Evolutionary conservation across 2,888 invertebrate genomes (phyloP).

Genomic region (Dascillus cervinus): DNA sequence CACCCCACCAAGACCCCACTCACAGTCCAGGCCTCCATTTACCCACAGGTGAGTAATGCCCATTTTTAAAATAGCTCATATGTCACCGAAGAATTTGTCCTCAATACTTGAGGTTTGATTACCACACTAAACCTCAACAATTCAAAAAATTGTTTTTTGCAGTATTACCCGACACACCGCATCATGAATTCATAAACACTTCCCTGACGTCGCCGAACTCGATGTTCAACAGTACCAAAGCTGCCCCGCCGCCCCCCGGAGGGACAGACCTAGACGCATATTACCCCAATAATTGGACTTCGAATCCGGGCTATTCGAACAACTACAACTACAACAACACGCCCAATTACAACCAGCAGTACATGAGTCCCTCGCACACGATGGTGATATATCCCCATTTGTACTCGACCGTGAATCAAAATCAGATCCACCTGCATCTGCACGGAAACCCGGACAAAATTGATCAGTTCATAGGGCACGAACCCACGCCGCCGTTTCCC

Average conservation of each 20-base stretch:
- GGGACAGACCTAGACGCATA: constrained; percentile 45
- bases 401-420: constrained; percentile 79
- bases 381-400: constrained; percentile 73
- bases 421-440: constrained; percentile 75
- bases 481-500: constrained; percentile 27
- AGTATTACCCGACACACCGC: constrained; percentile 36
- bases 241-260: constrained; percentile 24
- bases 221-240: constrained; percentile 32
- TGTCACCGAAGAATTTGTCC: not conserved
- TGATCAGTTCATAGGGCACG: constrained; percentile 56
- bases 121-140: not conserved
- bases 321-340: constrained; percentile 58
- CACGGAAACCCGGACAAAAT: constrained; percentile 59
- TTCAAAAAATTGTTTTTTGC: constrained; percentile 13
- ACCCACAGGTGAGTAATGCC: constrained; percentile 47
- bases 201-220: constrained; percentile 34
- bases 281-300: constrained; percentile 51
- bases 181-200: constrained; percentile 36
- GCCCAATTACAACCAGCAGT: constrained; percentile 52
- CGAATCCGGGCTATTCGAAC: constrained; percentile 39
- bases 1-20: constrained; percentile 42
- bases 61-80: not conserved
- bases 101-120: not conserved
- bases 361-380: constrained; percentile 54
- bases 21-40: constrained; percentile 51